Evolutionary conservation across 2,113 vertebrate species (phyloP), one percentile per base, ranked within the genome.

Genomic region (Nycticryphes semicollaris): DNA sequence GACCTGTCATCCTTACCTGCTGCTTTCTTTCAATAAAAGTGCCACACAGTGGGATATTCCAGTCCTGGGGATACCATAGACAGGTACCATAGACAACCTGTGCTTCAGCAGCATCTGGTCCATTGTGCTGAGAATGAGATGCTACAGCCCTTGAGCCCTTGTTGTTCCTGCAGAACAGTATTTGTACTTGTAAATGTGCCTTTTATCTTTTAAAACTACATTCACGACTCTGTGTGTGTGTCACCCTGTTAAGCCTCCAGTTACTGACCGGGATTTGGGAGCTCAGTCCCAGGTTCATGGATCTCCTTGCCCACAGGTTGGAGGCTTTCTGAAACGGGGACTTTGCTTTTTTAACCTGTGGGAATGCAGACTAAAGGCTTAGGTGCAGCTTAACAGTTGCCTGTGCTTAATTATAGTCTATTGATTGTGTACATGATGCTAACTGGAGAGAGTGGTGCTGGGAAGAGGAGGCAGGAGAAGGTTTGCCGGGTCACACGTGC

Each of bases 401-500:
- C n/a, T 27, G 6, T 13, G 16, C 39, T n/a, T 57, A n/a, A 24
- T 43, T 35, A 13, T 28, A 11, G 17, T 84, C 27, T 30, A 0
- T 19, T 7, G 27, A 8, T 27, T 19, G 27, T 47, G 7, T 43
- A 10, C 8, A 13, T 41, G 18, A 35, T 45, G 70, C 3, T 84
- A 35, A 37, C 53, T n/a, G 1, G 1, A 28, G 35, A 60, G 57
- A 1, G 6, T 0, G 3, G 63, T 13, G 0, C 33, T 41, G 70
- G 59, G 41, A 33, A 39, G 10, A 28, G 19, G 59, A 45, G 50
- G 33, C 27, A 39, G 59, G 37, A n/a, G 33, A 45, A 30, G 60
- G 7, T 24, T 53, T 76, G 67, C 17, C 1, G 3, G 53, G 48
- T 28, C 27, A 31, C 3, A 0, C 10, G 39, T 23, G 3, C 33